Percentiles rank a stretch among this genome's conserved stretches.
These are phyloP conservation scores for Umimayanthus chanpuru DNA, from an alignment of 92 coral and sea anemone species.

Conservation along the genomic window DNA sequence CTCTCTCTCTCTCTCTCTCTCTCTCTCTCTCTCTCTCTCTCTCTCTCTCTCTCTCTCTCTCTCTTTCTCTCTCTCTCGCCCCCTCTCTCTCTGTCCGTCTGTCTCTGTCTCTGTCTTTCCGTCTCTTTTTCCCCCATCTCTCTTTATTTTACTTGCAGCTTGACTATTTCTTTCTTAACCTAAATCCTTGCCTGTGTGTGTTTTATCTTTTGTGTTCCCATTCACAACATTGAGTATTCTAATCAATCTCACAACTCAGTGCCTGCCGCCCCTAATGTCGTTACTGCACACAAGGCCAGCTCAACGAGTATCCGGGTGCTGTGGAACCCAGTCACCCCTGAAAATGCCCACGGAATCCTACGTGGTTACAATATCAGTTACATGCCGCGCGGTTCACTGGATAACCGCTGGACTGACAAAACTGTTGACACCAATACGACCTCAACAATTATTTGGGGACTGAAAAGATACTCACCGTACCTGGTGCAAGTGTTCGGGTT, in stretches of 20 bases:
- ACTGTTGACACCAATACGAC: constrained; percentile 42
- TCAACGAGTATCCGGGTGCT: constrained; percentile 73
- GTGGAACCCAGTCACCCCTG: constrained; percentile 78
- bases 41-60: too few relatives aligned
- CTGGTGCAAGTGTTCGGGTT: constrained; percentile 72
- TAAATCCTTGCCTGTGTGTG: background rate
- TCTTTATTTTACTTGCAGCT: background rate
- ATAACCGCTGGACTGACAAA: constrained; percentile 38
- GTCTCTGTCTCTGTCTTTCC: too few relatives aligned
- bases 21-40: too few relatives aligned
- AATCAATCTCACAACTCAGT: background rate
- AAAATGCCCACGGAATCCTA: constrained; percentile 69
- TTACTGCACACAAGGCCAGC: constrained; percentile 66
- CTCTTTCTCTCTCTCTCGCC: too few relatives aligned
- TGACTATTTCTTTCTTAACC: background rate
- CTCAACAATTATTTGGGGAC: constrained; percentile 47
- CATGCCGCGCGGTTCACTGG: constrained; percentile 31
- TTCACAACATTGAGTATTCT: too few relatives aligned
- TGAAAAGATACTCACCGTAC: constrained; percentile 73
- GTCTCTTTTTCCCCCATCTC: too few relatives aligned
- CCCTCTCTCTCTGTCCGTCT: too few relatives aligned
- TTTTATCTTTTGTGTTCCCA: background rate
- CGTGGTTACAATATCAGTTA: constrained; percentile 71
- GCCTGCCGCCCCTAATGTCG: constrained; percentile 61
- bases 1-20: too few relatives aligned